Evolutionary conservation across 2,113 vertebrate species (phyloP).

Genomic region (Gymnarchus niloticus): DNA sequence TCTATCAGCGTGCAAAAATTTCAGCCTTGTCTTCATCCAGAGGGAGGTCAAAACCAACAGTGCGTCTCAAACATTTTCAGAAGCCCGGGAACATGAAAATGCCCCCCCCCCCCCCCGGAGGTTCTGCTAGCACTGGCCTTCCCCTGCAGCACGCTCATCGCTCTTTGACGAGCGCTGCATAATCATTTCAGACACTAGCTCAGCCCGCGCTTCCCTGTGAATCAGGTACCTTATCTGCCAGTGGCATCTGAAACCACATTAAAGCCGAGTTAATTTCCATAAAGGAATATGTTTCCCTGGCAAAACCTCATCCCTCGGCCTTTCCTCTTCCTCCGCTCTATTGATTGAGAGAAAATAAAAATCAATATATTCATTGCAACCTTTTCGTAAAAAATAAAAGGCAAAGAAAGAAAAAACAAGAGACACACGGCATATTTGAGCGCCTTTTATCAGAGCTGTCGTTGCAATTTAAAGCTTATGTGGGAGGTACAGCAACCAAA

Average conservation of each 20-base stretch:
- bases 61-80: not conserved
- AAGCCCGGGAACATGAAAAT: not conserved
- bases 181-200: not conserved
- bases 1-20: slow-evolving; percentile 19
- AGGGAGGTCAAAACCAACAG: slow-evolving; percentile 14
- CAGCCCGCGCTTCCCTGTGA: not conserved
- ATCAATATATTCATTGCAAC: slow-evolving; percentile 6
- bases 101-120: not conserved
- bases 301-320: not conserved
- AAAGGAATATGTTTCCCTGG: not conserved
- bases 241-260: not conserved
- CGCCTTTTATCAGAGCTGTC: slow-evolving; percentile 27
- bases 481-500: slow-evolving; percentile 25
- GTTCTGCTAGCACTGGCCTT: not conserved
- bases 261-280: slow-evolving; percentile 5
- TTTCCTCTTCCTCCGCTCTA: not conserved
- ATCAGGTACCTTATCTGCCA: not conserved
- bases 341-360: not conserved
- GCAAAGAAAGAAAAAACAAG: slow-evolving; percentile 5
- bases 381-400: not conserved
- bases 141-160: not conserved
- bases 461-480: slow-evolving; percentile 29
- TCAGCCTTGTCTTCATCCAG: not conserved
- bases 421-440: slow-evolving; percentile 20
- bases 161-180: not conserved